These are phyloP conservation scores for Neocrepidodera transversa DNA, from an alignment of 2,888 invertebrate species.

Conservation along the genomic window DNA sequence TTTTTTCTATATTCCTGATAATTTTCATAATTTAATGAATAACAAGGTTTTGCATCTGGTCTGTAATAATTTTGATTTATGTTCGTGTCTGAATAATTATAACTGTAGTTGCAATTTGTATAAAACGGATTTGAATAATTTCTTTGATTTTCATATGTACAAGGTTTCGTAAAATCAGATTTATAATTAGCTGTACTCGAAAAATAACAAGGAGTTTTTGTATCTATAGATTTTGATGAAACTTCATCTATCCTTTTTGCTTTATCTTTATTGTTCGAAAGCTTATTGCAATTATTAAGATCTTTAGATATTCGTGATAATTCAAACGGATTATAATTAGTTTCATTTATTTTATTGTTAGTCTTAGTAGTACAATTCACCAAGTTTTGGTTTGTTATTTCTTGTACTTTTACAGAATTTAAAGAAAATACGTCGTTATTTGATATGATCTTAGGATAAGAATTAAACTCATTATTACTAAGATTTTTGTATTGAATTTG, in stretches of 20 bases:
- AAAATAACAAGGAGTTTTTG: constrained; percentile 31
- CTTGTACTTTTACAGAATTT: background rate
- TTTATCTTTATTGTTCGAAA: background rate
- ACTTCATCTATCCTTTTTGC: background rate
- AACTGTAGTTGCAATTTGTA: constrained; percentile 53
- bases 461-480: background rate
- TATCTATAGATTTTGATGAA: constrained; percentile 15
- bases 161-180: constrained; percentile 21
- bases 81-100: constrained; percentile 49
- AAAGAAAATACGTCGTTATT: background rate
- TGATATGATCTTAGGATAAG: background rate
- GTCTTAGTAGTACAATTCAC: background rate
- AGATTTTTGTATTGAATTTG: background rate
- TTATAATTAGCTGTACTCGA: constrained; percentile 24
- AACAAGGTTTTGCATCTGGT: constrained; percentile 46
- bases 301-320: constrained; percentile 5
- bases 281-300: constrained; percentile 1
- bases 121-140: constrained; percentile 52
- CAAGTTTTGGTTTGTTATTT: constrained; percentile 2
- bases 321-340: constrained; percentile 13
- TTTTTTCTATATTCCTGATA: constrained; percentile 46
- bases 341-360: background rate
- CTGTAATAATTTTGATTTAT: constrained; percentile 49
- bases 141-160: constrained; percentile 43
- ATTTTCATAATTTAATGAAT: constrained; percentile 52